phyloP scores from a whole-genome alignment of 2,797 vertebrate species.

The Uromys caudimaculatus region DNA sequence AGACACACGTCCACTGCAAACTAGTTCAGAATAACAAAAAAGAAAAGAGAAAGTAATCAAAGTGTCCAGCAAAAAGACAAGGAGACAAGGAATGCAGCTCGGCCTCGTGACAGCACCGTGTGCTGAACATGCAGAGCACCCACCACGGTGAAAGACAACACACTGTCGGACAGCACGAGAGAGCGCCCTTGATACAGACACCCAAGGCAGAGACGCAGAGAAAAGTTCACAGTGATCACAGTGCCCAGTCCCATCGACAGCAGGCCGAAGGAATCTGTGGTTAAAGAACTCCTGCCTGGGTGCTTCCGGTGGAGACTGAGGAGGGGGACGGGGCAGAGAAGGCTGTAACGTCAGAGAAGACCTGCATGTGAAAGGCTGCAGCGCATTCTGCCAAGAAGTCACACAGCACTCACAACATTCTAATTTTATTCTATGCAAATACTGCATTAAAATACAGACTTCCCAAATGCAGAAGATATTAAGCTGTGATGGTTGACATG shows the following conservation, averaged over 20 bases:
- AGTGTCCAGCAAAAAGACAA: neutral
- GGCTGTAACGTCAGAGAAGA: neutral
- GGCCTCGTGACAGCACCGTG: neutral
- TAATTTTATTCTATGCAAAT: neutral
- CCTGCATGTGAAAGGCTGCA: neutral
- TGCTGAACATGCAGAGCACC: neutral
- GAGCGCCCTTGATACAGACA: neutral
- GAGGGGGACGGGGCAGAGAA: neutral
- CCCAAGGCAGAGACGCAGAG: neutral
- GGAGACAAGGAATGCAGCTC: neutral
- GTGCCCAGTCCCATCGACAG: neutral
- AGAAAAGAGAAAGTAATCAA: neutral
- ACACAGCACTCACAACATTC: neutral
- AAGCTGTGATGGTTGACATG: neutral
- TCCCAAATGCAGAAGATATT: neutral
- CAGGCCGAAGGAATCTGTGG: neutral
- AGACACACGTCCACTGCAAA: neutral
- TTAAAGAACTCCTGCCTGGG: neutral
- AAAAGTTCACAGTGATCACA: neutral
- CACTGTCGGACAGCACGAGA: neutral
- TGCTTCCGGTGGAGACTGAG: neutral
- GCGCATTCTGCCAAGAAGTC: constrained; percentile 8
- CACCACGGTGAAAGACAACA: neutral
- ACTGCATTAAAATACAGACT: neutral
- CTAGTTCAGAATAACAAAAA: neutral